A percentile compares a stretch with the other conserved stretches of the same genome.
phyloP scores from a whole-genome alignment of 2,113 vertebrate genomes.

The Elephas maximus region DNA sequence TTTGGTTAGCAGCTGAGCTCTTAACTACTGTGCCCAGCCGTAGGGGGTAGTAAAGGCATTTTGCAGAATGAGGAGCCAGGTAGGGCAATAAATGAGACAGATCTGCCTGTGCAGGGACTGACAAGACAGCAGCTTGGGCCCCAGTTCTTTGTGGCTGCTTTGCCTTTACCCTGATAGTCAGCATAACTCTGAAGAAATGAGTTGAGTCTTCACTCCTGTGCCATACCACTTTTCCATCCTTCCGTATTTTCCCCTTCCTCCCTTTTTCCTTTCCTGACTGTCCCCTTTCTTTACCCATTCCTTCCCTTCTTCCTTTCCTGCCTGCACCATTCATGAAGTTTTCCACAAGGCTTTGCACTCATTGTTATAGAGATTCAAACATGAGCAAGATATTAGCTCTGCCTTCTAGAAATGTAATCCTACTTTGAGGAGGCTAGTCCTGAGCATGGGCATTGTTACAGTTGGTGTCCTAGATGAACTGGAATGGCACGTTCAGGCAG shows the following conservation, averaged over 20 bases:
- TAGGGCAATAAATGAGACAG: not conserved
- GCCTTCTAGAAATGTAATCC: not conserved
- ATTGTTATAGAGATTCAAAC: not conserved
- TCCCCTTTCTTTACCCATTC: not conserved
- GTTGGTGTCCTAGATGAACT: not conserved
- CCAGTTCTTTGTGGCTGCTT: not conserved
- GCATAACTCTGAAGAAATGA: not conserved
- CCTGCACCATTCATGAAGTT: not conserved
- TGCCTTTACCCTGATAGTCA: not conserved
- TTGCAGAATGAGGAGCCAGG: not conserved
- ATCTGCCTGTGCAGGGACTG: fast-evolving
- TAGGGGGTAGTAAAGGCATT: not conserved
- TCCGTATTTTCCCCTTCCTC: not conserved
- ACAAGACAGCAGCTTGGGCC: fast-evolving
- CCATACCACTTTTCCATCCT: not conserved
- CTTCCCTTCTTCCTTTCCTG: not conserved
- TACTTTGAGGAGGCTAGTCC: not conserved
- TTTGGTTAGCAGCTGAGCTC: too few relatives aligned
- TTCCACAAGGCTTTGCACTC: not conserved
- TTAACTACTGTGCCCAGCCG: too few relatives aligned
- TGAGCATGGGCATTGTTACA: not conserved
- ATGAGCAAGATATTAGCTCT: not conserved
- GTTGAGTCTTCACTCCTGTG: not conserved
- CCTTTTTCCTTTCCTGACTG: not conserved
- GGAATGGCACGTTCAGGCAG: too few relatives aligned